Percentiles rank a stretch among this genome's conserved stretches.
These are phyloP conservation scores for Dryobates pubescens DNA, from an alignment of 2,797 vertebrate species.

Conservation along the genomic window DNA sequence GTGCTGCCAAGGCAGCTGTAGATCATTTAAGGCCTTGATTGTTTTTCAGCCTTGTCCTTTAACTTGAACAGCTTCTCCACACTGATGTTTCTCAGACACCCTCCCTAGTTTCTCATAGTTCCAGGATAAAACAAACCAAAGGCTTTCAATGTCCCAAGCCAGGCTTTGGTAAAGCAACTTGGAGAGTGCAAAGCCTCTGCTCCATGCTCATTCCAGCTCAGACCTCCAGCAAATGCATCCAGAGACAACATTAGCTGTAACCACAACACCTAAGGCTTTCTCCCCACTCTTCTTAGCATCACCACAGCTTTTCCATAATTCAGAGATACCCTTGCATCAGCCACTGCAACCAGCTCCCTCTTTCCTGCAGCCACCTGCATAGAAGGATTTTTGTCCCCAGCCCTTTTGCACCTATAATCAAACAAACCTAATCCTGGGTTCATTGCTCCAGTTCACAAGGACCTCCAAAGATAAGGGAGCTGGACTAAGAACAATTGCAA, in stretches of 20 bases:
- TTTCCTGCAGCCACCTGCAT: neutral
- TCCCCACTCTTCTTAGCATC: neutral
- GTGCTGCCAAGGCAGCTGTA: neutral
- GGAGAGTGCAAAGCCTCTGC: neutral
- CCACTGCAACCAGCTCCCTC: neutral
- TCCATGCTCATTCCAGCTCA: neutral
- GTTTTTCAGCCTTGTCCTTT: conserved; percentile 11
- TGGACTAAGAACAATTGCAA: neutral
- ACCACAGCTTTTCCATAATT: neutral
- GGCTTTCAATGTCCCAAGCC: neutral
- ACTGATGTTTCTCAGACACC: neutral
- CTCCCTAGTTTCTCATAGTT: neutral
- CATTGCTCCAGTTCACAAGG: neutral
- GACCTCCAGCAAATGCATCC: neutral
- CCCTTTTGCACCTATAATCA: neutral
- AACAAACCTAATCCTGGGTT: neutral
- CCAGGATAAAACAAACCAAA: neutral
- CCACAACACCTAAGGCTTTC: neutral
- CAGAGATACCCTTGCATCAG: neutral
- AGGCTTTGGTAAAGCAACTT: neutral
- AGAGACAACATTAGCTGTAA: neutral
- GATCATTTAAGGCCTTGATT: conserved; percentile 6
- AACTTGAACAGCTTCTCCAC: neutral
- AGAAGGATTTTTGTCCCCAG: neutral
- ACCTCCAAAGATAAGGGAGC: neutral